phyloP scores from a whole-genome alignment of 2,113 vertebrate genomes.

The Anser brachyrhynchus region DNA sequence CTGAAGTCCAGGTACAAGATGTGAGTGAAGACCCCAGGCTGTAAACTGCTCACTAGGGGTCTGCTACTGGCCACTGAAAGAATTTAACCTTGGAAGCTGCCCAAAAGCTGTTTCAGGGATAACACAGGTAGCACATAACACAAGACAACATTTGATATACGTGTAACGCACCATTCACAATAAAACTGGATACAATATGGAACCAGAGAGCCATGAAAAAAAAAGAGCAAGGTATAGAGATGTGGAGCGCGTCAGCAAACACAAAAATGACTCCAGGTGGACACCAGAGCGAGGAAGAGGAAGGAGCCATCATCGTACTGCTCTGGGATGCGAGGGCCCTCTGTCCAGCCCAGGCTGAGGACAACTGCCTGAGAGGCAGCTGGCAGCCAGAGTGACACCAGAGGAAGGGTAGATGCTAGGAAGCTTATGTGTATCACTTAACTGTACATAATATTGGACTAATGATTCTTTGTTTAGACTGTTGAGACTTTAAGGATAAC shows the following conservation, averaged over 20 bases:
- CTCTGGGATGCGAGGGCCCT: not conserved
- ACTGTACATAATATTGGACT: not conserved
- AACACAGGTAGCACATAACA: not conserved
- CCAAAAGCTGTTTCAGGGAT: not conserved
- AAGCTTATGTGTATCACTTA: not conserved
- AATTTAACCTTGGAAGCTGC: not conserved
- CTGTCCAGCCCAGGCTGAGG: too few relatives aligned
- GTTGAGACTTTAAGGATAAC: not conserved
- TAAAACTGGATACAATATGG: not conserved
- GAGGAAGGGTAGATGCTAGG: not conserved
- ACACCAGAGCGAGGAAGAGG: not conserved
- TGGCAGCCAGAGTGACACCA: not conserved
- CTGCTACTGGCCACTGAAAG: rapidly evolving
- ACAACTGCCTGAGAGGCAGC: not conserved
- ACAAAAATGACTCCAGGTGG: not conserved
- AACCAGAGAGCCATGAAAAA: not conserved
- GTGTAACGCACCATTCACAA: not conserved
- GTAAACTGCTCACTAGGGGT: not conserved
- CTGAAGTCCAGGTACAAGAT: not conserved
- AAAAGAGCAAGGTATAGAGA: not conserved
- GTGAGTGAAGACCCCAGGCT: not conserved
- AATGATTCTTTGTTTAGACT: not conserved
- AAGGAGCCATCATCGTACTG: not conserved
- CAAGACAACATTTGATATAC: not conserved
- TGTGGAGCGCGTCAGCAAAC: not conserved